Percentiles rank a stretch among this genome's conserved stretches.
Evolutionary conservation across 1,140 invertebrate genomes (phyloP).

Genomic region (Pachyrhynchus sulphureomaculatus): DNA sequence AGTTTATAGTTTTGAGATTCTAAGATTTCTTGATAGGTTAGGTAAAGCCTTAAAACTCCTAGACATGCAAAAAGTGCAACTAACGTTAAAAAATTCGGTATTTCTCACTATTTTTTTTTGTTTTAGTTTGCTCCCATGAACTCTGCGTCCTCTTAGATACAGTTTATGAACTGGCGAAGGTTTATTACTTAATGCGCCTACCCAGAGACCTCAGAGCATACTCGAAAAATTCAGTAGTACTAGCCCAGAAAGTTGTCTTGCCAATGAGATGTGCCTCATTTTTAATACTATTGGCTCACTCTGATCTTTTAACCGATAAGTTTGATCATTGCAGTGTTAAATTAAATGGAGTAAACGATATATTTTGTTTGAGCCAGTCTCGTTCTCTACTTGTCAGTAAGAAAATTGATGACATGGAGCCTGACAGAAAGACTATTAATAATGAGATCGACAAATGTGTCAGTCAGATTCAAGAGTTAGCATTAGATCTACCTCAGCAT

Average conservation of each 20-base stretch:
- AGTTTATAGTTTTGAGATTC: too few relatives aligned
- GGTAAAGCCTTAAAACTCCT: too few relatives aligned
- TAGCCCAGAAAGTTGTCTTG: constrained; percentile 28
- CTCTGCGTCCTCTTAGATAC: constrained; percentile 30
- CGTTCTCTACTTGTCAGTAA: not conserved
- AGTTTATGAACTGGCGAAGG: constrained; percentile 17
- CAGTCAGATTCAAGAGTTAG: constrained; percentile 17
- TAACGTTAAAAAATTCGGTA: too few relatives aligned
- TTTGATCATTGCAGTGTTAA: constrained; percentile 32
- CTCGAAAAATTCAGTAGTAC: constrained; percentile 10
- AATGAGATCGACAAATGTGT: constrained; percentile 19
- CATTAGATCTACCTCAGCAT: constrained; percentile 14
- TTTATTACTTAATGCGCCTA: constrained; percentile 23
- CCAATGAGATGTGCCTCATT: constrained; percentile 19
- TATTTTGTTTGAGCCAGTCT: constrained; percentile 17
- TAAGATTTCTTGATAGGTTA: too few relatives aligned
- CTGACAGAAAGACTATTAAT: not conserved
- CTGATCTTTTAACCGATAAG: constrained; percentile 12
- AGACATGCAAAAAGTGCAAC: too few relatives aligned
- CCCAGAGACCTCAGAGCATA: constrained; percentile 30
- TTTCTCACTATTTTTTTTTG: too few relatives aligned
- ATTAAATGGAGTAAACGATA: constrained; percentile 32
- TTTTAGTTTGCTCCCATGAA: constrained; percentile 16
- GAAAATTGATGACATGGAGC: not conserved
- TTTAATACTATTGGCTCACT: constrained; percentile 25